A percentile compares a stretch with the other conserved stretches of the same genome.
Conservation (phyloP, 2,888 invertebrate species). For the Petrolisthes cinctipes region DNA sequence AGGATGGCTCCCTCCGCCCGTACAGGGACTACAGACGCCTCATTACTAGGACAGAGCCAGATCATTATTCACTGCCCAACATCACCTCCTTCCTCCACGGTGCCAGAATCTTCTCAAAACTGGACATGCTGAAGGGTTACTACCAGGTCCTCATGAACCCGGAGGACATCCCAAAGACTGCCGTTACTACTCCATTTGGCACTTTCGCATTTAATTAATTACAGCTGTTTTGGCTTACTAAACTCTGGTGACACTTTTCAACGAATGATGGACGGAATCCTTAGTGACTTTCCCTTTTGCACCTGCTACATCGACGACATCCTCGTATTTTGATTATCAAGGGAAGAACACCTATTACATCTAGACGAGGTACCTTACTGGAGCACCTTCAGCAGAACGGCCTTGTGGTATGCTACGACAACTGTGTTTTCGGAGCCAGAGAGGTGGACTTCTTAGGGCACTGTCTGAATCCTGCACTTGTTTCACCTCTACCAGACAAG, state of each 20-base stretch:
- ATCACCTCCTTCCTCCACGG: not conserved
- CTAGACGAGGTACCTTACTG: not conserved
- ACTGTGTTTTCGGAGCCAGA: too few species aligned
- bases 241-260: not conserved
- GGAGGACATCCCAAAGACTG: not conserved
- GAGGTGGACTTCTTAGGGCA: too few species aligned
- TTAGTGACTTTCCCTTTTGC: not conserved
- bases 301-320: too few species aligned
- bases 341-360: not conserved
- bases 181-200: not conserved
- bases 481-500: conserved; percentile 7
- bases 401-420: too few species aligned
- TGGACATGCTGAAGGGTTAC: not conserved
- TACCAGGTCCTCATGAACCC: not conserved
- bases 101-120: too few species aligned
- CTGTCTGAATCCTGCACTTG: not conserved
- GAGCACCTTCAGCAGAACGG: too few species aligned
- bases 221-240: conserved; percentile 1
- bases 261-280: too few species aligned
- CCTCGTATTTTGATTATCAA: not conserved
- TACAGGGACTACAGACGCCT: conserved; percentile 1
- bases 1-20: too few species aligned
- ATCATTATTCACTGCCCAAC: conserved; percentile 12
- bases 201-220: not conserved
- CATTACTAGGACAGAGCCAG: conserved; percentile 10